Conservation (phyloP, 2,888 invertebrate species). For the Gnatocerus cornutus region DNA sequence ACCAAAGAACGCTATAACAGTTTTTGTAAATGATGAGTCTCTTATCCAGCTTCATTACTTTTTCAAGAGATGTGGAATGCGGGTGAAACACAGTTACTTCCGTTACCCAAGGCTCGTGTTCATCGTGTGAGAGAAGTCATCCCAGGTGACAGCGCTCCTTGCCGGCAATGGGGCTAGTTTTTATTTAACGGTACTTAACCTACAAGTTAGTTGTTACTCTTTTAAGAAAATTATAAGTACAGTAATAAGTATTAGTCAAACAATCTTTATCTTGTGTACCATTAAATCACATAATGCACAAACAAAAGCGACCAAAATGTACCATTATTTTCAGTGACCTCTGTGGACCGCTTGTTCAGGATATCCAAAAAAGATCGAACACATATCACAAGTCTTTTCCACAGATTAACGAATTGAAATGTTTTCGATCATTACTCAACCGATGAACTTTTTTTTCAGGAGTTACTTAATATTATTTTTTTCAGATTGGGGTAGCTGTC, state of each 20-base stretch:
- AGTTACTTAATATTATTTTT: slow-evolving; percentile 17
- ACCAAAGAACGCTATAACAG: slow-evolving; percentile 30
- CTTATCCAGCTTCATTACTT: slow-evolving; percentile 67
- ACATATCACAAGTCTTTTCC: slow-evolving; percentile 10
- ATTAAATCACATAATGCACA: slow-evolving; percentile 17
- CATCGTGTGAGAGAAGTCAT: slow-evolving; percentile 51
- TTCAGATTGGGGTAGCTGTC: slow-evolving; percentile 19
- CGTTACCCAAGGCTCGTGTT: slow-evolving; percentile 47
- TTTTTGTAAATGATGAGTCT: slow-evolving; percentile 55
- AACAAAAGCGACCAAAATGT: slow-evolving; percentile 27
- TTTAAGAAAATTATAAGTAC: slow-evolving; percentile 34
- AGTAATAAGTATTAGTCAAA: slow-evolving; percentile 36
- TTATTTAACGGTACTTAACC: slow-evolving; percentile 69
- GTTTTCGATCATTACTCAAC: background rate
- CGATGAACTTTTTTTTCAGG: slow-evolving; percentile 27
- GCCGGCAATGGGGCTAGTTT: slow-evolving; percentile 66
- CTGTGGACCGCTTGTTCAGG: slow-evolving; percentile 31
- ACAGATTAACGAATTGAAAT: background rate
- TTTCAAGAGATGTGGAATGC: slow-evolving; percentile 63
- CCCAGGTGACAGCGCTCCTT: slow-evolving; percentile 56
- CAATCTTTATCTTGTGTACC: slow-evolving; percentile 18
- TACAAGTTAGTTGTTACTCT: slow-evolving; percentile 64
- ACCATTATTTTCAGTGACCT: slow-evolving; percentile 43
- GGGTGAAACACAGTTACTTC: slow-evolving; percentile 51
- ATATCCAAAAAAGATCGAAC: slow-evolving; percentile 15